phyloP scores from a whole-genome alignment of 2,888 invertebrate species.

The Dolomedes plantarius region DNA sequence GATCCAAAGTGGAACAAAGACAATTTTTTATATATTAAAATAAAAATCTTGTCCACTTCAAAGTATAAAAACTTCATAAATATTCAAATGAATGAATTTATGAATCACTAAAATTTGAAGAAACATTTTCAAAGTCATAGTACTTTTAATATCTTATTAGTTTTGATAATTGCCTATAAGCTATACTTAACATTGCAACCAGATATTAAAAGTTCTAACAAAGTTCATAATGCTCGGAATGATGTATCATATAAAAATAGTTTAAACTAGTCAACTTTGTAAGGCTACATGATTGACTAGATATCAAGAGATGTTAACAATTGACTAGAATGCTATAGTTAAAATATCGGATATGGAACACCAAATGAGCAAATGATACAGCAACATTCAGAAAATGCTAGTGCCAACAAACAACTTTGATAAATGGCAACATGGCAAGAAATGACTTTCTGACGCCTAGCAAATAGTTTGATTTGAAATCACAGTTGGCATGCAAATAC shows the following conservation, averaged over 20 bases:
- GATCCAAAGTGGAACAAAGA: slow-evolving; percentile 53
- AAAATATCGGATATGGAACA: slow-evolving; percentile 63
- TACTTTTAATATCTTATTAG: neutral
- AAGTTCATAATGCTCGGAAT: slow-evolving; percentile 40
- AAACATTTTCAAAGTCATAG: neutral
- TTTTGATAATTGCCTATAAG: neutral
- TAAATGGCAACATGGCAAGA: slow-evolving; percentile 62
- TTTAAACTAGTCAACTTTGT: slow-evolving; percentile 59
- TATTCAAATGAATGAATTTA: slow-evolving; percentile 1
- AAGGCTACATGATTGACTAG: slow-evolving; percentile 67
- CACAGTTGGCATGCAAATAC: slow-evolving; percentile 42
- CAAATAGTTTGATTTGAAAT: slow-evolving; percentile 53
- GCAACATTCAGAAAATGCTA: slow-evolving; percentile 43
- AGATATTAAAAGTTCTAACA: slow-evolving; percentile 22
- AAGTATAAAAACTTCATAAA: slow-evolving; percentile 3
- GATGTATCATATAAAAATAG: slow-evolving; percentile 66
- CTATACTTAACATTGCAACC: slow-evolving; percentile 3
- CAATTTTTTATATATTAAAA: slow-evolving; percentile 49
- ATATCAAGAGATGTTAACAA: slow-evolving; percentile 50
- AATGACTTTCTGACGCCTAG: slow-evolving; percentile 37
- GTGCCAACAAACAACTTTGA: slow-evolving; percentile 65
- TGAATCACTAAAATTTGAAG: slow-evolving; percentile 11
- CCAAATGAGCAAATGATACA: slow-evolving; percentile 60
- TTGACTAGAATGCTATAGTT: slow-evolving; percentile 67
- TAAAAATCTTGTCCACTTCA: slow-evolving; percentile 60